Evolutionary conservation across 1,140 invertebrate species (phyloP).

Genomic region (Nilaparvata lugens): DNA sequence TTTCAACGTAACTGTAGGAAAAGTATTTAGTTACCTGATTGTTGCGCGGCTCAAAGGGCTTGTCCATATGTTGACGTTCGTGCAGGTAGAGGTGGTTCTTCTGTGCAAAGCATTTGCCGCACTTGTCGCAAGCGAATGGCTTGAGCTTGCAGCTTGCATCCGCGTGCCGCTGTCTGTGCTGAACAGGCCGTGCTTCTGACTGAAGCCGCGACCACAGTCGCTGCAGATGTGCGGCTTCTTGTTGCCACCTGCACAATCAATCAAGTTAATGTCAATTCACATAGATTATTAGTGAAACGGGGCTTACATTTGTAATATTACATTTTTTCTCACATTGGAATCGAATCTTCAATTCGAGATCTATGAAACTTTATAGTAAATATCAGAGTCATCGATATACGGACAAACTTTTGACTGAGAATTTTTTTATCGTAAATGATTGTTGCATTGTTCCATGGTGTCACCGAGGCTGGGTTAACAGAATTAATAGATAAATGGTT

Average conservation of each 20-base stretch:
- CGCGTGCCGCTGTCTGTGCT: slow-evolving; percentile 62
- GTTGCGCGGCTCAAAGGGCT: slow-evolving; percentile 30
- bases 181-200: slow-evolving; percentile 69
- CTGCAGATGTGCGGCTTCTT: slow-evolving; percentile 71
- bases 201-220: slow-evolving; percentile 75
- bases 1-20: no score
- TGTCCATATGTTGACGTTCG: slow-evolving; percentile 71
- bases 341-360: no score
- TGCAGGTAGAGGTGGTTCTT: slow-evolving; percentile 73
- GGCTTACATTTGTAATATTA: no score
- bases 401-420: no score
- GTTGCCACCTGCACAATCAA: slow-evolving; percentile 27
- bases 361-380: no score
- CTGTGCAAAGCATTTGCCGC: slow-evolving; percentile 80
- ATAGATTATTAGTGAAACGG: no score
- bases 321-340: no score
- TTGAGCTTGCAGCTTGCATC: slow-evolving; percentile 70
- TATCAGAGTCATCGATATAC: no score
- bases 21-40: neutral
- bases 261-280: slow-evolving; percentile 30
- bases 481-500: no score
- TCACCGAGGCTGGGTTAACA: no score
- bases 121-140: slow-evolving; percentile 71
- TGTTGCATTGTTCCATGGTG: no score
- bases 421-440: no score